A percentile compares a stretch with the other conserved stretches of the same genome.
phyloP scores from a whole-genome alignment of 2,888 invertebrate species.

The Mamestra brassicae region DNA sequence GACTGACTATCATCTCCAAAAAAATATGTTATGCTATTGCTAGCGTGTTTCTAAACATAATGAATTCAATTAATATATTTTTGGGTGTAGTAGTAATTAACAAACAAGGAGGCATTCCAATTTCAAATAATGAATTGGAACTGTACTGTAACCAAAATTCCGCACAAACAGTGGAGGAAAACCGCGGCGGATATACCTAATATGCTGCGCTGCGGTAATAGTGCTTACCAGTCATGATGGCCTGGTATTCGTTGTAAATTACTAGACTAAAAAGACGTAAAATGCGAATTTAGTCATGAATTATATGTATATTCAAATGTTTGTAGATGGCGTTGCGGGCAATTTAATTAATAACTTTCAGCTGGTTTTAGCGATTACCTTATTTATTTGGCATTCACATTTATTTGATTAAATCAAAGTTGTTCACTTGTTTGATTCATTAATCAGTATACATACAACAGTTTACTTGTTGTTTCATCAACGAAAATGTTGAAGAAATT shows the following conservation, averaged over 20 bases:
- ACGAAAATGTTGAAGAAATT: slow-evolving; percentile 2
- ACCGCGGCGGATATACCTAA: neutral
- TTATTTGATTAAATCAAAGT: neutral
- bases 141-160: slow-evolving; percentile 23
- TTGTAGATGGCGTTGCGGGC: slow-evolving; percentile 6
- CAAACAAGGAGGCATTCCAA: neutral
- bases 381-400: neutral
- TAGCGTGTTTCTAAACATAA: neutral
- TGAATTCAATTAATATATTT: neutral
- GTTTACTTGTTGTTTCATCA: neutral
- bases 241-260: slow-evolving; percentile 71
- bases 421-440: neutral
- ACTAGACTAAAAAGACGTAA: slow-evolving; percentile 69
- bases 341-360: slow-evolving; percentile 3
- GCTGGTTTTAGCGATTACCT: neutral
- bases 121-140: slow-evolving; percentile 18
- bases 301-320: neutral
- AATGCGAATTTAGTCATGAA: slow-evolving; percentile 35
- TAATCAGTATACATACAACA: too few species aligned
- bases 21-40: neutral
- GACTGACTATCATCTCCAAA: neutral
- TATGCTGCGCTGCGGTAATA: slow-evolving; percentile 24
- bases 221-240: slow-evolving; percentile 55
- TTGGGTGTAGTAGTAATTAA: slow-evolving; percentile 10
- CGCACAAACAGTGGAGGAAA: neutral